Evolutionary conservation across 2,888 invertebrate genomes (phyloP).

Genomic region (Mythimna albipuncta): DNA sequence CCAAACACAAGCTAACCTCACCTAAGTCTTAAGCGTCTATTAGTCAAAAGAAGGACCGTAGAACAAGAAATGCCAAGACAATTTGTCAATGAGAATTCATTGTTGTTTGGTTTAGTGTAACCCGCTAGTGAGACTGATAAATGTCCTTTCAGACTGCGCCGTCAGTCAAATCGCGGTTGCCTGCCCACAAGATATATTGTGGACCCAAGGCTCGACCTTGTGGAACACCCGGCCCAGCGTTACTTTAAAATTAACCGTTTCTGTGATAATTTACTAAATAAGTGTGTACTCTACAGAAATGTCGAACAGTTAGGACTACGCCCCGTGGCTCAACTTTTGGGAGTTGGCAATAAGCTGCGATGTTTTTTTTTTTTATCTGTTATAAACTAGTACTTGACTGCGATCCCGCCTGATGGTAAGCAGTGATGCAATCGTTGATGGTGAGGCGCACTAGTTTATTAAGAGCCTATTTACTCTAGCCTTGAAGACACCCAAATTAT

Average conservation of each 20-base stretch:
- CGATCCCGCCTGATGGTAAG: no score
- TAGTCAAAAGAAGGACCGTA: conserved; percentile 82
- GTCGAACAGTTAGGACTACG: conserved; percentile 27
- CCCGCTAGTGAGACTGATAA: conserved; percentile 90
- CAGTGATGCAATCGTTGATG: no score
- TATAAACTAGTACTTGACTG: no score
- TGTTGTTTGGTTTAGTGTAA: conserved; percentile 90
- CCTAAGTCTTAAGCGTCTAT: conserved; percentile 67
- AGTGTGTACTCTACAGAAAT: conserved; percentile 45
- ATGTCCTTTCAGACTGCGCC: conserved; percentile 90
- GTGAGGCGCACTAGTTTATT: no score
- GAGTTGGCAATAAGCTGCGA: conserved; percentile 12
- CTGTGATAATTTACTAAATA: conserved; percentile 75
- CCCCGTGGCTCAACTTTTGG: conserved; percentile 2
- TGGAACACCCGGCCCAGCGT: conserved; percentile 79
- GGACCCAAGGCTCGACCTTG: conserved; percentile 86
- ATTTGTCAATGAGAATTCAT: conserved; percentile 90
- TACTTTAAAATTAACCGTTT: conserved; percentile 87
- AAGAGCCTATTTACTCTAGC: no score
- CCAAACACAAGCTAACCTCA: conserved; percentile 35
- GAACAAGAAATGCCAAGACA: conserved; percentile 85
- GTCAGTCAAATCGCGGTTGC: conserved; percentile 91
- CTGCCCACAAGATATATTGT: conserved; percentile 90
- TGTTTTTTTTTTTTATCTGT: no score
- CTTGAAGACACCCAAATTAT: no score